Base-by-base conservation (phyloP, 2,797 vertebrate species). In the Propithecus deckenii region DNA sequence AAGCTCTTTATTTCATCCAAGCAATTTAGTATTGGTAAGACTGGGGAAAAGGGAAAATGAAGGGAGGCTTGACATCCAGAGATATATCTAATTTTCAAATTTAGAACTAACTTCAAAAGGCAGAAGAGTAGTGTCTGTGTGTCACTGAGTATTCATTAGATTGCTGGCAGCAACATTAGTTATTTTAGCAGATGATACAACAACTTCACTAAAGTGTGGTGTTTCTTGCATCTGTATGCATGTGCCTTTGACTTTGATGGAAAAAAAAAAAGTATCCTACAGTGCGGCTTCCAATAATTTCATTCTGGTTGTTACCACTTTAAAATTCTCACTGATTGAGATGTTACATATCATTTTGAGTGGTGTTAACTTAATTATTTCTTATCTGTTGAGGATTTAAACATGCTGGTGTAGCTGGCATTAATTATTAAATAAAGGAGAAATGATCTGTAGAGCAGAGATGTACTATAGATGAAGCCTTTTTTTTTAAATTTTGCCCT, bases 361-460 rank as follows among this genome's bases (percentile, higher is more conserved):
- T 98, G 92, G 59, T 97, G 95, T 98, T 98, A 98, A 98, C 94
- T 97, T 98, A 98, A 98, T 99, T 98, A 98, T 98, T 98, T 98
- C 98, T 98, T 98, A 98, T 98, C 97, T 98, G 88, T 97, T 95
- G 96, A 98, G 95, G 95, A 98, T 98, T 98, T 98, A 98, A 98
- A 95, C 43, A 18, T 98, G 96, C 79, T 98, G 96, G 88, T 97
- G 87, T 97, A 97, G 98, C 95, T 97, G 92, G 72, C 61, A 98
- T 98, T 97, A 98, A 98, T 99, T 98, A 98, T 98, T 98, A 98
- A 98, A 98, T 98, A 98, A 97, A 98, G 96, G 85, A 95, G 52
- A 97, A 98, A 98, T 98, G 1, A 97, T 98, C 93, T 98, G 79
- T 98, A 97, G 67, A 97, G 98, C 78, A 89, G 95, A 88, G 79